Percentiles rank a stretch among this genome's conserved stretches.
Conservation (phyloP, 2,113 vertebrate genomes). For the Oxygymnocypris stewartii region DNA sequence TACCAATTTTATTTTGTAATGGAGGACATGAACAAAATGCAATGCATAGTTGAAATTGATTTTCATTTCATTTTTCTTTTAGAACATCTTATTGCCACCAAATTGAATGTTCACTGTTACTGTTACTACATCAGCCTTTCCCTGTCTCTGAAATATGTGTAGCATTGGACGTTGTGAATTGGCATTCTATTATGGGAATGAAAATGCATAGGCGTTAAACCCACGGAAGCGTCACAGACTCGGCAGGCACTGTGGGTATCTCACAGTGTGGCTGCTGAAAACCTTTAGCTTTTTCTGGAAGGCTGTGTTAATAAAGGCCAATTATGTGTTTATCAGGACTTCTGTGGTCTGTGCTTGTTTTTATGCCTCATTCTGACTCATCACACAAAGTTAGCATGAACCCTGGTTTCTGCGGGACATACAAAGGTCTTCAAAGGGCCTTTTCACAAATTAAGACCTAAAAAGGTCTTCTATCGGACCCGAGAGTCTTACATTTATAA, state of each 20-base stretch:
- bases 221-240: neutral
- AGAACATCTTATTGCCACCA: conserved; percentile 1
- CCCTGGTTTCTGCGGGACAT: neutral
- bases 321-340: conserved; percentile 46
- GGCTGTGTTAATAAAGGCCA: conserved; percentile 54
- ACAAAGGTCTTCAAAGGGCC: neutral
- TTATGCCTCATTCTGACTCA: neutral
- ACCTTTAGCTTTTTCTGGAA: conserved; percentile 35
- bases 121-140: neutral
- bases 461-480: too few species aligned
- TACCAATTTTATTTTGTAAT: conserved; percentile 5
- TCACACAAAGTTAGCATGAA: neutral
- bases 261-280: conserved; percentile 52
- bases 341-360: neutral
- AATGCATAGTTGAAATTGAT: conserved; percentile 25
- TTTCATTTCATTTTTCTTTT: neutral
- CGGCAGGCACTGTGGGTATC: conserved; percentile 58
- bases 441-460: too few species aligned
- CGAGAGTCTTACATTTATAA: neutral
- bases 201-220: conserved; percentile 5
- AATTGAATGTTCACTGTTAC: conserved; percentile 18
- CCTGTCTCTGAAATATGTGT: conserved; percentile 37
- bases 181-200: conserved; percentile 38
- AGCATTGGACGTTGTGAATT: conserved; percentile 42
- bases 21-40: neutral